Conservation (phyloP, 1,140 invertebrate genomes). For the Charaxes varanes region DNA sequence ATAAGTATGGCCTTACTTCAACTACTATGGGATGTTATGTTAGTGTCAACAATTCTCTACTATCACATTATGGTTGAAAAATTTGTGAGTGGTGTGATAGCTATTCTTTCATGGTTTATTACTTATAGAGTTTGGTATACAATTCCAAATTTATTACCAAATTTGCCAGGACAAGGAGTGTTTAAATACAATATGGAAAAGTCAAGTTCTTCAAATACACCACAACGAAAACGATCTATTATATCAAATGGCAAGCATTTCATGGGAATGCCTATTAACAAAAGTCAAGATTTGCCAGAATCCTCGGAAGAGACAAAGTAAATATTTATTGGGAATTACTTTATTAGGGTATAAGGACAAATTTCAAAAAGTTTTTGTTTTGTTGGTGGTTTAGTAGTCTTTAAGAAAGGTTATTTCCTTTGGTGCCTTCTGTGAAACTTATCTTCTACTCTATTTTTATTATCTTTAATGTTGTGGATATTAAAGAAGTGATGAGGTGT, state of each 20-base stretch:
- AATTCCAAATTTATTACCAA: conserved; percentile 76
- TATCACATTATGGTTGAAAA: conserved; percentile 98
- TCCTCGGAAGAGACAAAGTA: conserved; percentile 44
- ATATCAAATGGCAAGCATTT: conserved; percentile 76
- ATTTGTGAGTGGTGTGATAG: conserved; percentile 89
- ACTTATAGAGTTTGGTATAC: conserved; percentile 91
- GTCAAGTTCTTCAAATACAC: conserved; percentile 34
- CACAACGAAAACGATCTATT: conserved; percentile 49
- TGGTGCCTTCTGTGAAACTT: too few species aligned
- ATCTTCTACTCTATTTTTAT: too few species aligned
- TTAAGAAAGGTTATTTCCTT: too few species aligned
- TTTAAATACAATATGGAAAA: conserved; percentile 85
- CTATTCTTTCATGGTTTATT: conserved; percentile 92
- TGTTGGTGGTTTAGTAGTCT: too few species aligned
- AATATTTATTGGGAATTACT: conserved; percentile 10
- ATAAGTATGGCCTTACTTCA: conserved; percentile 86
- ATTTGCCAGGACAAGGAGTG: conserved; percentile 83
- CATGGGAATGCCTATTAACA: conserved; percentile 86
- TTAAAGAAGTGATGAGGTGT: too few species aligned
- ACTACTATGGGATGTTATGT: conserved; percentile 95
- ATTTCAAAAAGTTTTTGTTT: too few species aligned
- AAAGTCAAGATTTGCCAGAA: conserved; percentile 38
- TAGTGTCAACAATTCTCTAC: conserved; percentile 92
- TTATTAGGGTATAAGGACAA: conserved; percentile 1
- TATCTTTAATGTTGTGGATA: too few species aligned